Evolutionary conservation across 2,888 invertebrate species (phyloP).

Genomic region (Sylvicola cinctus): DNA sequence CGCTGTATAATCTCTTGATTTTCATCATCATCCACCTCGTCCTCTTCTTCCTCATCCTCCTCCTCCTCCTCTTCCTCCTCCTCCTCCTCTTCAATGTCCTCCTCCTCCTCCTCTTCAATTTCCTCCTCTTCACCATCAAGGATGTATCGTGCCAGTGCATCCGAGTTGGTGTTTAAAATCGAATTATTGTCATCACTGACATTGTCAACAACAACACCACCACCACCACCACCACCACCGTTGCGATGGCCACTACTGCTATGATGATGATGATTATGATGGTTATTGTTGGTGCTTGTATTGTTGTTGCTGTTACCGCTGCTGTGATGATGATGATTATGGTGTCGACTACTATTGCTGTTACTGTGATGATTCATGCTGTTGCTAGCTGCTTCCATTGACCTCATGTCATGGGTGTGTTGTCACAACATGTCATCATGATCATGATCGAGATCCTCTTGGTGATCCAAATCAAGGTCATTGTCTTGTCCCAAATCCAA

Average conservation of each 20-base stretch:
- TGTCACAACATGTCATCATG: slow-evolving; percentile 15
- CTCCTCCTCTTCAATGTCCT: no score
- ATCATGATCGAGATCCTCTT: slow-evolving; percentile 6
- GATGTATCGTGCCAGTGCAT: no score
- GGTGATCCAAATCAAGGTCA: slow-evolving; percentile 8
- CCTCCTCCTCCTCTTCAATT: no score
- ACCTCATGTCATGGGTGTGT: slow-evolving; percentile 7
- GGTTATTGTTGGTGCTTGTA: slow-evolving; percentile 9
- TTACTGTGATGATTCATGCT: slow-evolving; percentile 7
- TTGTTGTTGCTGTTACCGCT: slow-evolving; percentile 8
- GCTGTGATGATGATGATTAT: slow-evolving; percentile 5
- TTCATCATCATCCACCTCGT: slow-evolving; percentile 6
- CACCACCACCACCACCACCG: slow-evolving; percentile 1
- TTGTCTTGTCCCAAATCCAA: slow-evolving; percentile 15
- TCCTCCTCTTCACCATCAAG: slow-evolving; percentile 2
- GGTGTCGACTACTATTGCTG: slow-evolving; percentile 6
- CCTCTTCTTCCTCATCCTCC: slow-evolving; percentile 2
- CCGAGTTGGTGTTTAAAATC: no score
- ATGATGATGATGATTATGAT: slow-evolving; percentile 5
- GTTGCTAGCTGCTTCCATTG: slow-evolving; percentile 1
- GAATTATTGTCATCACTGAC: no score
- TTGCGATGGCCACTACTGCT: slow-evolving; percentile 7
- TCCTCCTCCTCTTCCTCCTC: slow-evolving; percentile 2
- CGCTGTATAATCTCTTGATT: slow-evolving; percentile 5
- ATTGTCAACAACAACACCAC: no score